A percentile compares a stretch with the other conserved stretches of the same genome.
These are phyloP conservation scores for Fundulus diaphanus DNA, from an alignment of 2,797 vertebrate species.

Conservation along the genomic window DNA sequence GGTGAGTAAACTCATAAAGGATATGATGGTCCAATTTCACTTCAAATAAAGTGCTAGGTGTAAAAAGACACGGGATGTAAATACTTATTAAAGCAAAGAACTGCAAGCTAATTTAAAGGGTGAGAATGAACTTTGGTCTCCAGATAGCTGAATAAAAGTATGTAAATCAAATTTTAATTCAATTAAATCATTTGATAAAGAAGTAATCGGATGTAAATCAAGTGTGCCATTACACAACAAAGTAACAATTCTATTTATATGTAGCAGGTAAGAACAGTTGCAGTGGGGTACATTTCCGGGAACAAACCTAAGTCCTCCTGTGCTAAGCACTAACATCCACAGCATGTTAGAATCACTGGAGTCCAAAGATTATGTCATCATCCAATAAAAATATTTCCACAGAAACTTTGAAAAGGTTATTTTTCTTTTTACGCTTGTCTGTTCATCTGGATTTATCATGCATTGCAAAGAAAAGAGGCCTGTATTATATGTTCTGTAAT, in stretches of 20 bases:
- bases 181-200: background rate
- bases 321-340: too few species aligned
- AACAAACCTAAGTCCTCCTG: too few species aligned
- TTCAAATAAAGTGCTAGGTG: constrained; percentile 62
- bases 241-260: too few species aligned
- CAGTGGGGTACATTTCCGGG: too few species aligned
- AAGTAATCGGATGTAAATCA: background rate
- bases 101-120: background rate
- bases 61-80: constrained; percentile 52
- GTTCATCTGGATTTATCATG: background rate
- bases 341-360: background rate
- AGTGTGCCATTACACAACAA: too few species aligned
- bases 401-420: background rate
- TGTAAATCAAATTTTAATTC: background rate
- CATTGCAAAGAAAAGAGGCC: background rate
- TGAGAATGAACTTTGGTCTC: background rate
- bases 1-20: constrained; percentile 56
- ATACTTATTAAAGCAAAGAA: constrained; percentile 16
- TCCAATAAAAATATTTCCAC: background rate
- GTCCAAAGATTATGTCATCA: background rate
- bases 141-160: background rate
- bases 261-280: background rate
- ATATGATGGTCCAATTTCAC: constrained; percentile 72
- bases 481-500: constrained; percentile 2
- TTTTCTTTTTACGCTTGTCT: background rate